Conservation (phyloP, 2,113 vertebrate genomes). For the Pyrgilauda ruficollis region DNA sequence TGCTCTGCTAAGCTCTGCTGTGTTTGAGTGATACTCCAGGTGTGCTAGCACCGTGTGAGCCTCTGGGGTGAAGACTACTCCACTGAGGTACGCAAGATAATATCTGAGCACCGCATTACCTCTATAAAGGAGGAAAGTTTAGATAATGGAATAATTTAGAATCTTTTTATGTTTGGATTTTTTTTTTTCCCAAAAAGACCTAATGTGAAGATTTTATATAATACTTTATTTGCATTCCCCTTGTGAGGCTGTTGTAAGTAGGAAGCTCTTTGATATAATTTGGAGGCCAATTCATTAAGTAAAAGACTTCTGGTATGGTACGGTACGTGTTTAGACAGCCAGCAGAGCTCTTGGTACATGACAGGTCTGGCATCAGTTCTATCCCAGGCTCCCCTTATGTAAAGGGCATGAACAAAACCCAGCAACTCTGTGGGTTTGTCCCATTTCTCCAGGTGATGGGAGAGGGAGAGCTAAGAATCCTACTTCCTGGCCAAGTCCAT, state of each 20-base stretch:
- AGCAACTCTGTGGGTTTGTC: background rate
- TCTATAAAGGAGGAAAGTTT: background rate
- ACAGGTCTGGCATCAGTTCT: background rate
- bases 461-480: background rate
- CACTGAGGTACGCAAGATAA: fast-evolving
- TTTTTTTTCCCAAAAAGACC: background rate
- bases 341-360: background rate
- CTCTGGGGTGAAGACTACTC: background rate
- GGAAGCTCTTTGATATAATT: background rate
- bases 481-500: background rate
- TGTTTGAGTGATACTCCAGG: background rate
- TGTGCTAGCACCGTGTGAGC: background rate
- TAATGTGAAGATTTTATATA: constrained; percentile 4
- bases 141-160: background rate
- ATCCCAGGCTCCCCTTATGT: background rate
- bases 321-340: background rate
- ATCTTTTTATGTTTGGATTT: background rate
- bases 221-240: constrained; percentile 11
- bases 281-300: background rate
- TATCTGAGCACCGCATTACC: background rate
- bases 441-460: background rate
- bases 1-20: background rate
- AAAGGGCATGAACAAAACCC: background rate
- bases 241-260: background rate
- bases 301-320: background rate